A percentile compares a stretch with the other conserved stretches of the same genome.
Conservation (phyloP, 2,113 vertebrate genomes). For the Chionomys nivalis region DNA sequence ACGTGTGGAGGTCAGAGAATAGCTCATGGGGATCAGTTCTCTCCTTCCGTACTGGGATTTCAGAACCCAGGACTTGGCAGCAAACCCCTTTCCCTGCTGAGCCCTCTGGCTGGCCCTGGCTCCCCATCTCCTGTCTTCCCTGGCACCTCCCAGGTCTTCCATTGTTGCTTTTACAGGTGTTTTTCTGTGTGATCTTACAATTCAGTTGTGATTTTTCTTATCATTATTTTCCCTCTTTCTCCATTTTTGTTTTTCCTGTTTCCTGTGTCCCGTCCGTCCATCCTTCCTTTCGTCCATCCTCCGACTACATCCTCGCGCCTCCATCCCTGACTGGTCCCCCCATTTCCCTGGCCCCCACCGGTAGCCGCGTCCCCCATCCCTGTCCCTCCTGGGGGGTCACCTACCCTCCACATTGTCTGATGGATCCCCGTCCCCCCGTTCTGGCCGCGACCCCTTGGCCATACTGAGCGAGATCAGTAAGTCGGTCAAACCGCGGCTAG, state of each 20-base stretch:
- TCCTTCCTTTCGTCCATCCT: constrained; percentile 32
- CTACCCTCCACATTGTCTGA: constrained; percentile 86
- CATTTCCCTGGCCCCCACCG: constrained; percentile 76
- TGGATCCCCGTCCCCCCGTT: constrained; percentile 93
- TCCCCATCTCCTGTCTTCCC: background rate
- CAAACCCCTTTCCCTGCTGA: background rate
- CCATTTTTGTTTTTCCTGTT: constrained; percentile 77
- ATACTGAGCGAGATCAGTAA: constrained; percentile 98
- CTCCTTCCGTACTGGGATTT: background rate
- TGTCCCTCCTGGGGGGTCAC: constrained; percentile 69
- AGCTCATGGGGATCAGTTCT: background rate
- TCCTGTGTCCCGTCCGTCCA: constrained; percentile 1
- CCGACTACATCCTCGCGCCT: background rate
- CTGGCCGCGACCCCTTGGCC: constrained; percentile 93
- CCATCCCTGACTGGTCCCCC: background rate
- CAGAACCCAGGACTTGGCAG: background rate
- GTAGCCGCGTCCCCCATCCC: constrained; percentile 70
- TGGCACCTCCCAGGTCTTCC: background rate
- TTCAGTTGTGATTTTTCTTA: constrained; percentile 76
- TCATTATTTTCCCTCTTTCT: constrained; percentile 52
- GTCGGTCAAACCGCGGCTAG: constrained; percentile 96
- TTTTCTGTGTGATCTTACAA: constrained; percentile 56
- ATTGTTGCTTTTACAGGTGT: constrained; percentile 58
- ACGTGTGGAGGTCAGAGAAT: background rate
- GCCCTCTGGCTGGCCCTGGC: background rate